Evolutionary conservation across 2,888 invertebrate genomes (phyloP).

Genomic region (Lycia hirtaria): DNA sequence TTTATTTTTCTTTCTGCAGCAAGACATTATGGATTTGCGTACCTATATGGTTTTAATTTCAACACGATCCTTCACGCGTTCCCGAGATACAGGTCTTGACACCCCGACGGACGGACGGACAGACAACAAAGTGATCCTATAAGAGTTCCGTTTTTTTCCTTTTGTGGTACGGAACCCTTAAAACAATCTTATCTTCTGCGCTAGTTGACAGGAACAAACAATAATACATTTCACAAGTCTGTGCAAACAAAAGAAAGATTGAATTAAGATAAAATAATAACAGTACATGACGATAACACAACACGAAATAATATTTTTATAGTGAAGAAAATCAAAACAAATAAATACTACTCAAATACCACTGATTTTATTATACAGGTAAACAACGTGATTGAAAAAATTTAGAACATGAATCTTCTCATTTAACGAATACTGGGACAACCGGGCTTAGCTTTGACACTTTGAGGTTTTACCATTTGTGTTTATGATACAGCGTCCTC

Average conservation of each 20-base stretch:
- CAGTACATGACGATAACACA: neutral
- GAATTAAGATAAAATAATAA: conserved; percentile 3
- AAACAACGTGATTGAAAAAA: neutral
- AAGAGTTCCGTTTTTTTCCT: too few species aligned
- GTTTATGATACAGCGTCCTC: conserved; percentile 21
- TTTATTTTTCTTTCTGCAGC: too few species aligned
- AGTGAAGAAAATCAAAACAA: neutral
- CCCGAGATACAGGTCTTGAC: too few species aligned
- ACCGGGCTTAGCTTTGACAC: conserved; percentile 2
- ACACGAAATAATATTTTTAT: conserved; percentile 1
- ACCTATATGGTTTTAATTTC: too few species aligned
- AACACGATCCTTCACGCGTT: too few species aligned
- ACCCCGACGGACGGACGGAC: too few species aligned
- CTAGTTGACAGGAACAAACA: conserved; percentile 11
- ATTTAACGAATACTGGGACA: neutral
- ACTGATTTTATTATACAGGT: too few species aligned
- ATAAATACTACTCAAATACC: neutral
- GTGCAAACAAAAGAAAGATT: conserved; percentile 8
- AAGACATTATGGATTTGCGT: too few species aligned
- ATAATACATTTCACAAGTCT: neutral
- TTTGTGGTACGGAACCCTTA: too few species aligned
- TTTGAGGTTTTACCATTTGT: conserved; percentile 5
- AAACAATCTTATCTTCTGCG: conserved; percentile 5
- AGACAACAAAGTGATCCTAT: too few species aligned
- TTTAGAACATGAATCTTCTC: neutral